Evolutionary conservation across 2,113 vertebrate genomes (phyloP), one percentile per base, ranked within the genome.

Genomic region (Odocoileus hemionus): DNA sequence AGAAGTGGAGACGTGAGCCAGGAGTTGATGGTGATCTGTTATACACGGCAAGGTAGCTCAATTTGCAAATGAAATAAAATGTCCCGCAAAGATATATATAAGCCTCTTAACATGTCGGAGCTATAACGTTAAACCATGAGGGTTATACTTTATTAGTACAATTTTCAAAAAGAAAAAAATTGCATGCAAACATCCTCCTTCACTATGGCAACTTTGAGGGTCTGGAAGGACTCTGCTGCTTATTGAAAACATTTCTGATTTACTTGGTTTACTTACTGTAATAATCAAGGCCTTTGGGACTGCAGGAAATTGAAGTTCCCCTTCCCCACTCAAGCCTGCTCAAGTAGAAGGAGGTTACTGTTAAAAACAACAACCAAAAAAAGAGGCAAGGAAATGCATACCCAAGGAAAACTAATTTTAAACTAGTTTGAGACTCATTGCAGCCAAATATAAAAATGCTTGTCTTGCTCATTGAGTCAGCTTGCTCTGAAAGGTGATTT

Each of bases 1-100:
- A 99, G 99, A 98, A 99, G 99, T 43, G 99, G 99, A 97, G 99
- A 99, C 47, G 98, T 99, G 95, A 99, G 99, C 95, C 98, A 99
- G 98, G 99, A 99, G 94, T 98, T 99, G 94, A 99, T 99, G 99
- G 99, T 99, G 97, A 98, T 99, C 98, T 99, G 99, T 98, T 99
- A 98, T 97, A 99, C 99, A 0, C 99, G 99, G 61, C 99, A 99
- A 99, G 99, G 99, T 99, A 99, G 64, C 52, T 86, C 3, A 9
- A 88, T 55, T 67, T 94, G 7, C n/a, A 52, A 39, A 16, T 21
- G 50, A 91, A 6, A 0, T 61, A 57, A 89, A 39, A 85, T 15
- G 50, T 2, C 43, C 28, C 1, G 1, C 6, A 60, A 33, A 5
- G 13, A 45, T 30, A 6, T 25, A 80, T 23, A 13, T 19, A 36